Conservation (phyloP, 2,888 invertebrate species). For the Heteromurus nitidus region DNA sequence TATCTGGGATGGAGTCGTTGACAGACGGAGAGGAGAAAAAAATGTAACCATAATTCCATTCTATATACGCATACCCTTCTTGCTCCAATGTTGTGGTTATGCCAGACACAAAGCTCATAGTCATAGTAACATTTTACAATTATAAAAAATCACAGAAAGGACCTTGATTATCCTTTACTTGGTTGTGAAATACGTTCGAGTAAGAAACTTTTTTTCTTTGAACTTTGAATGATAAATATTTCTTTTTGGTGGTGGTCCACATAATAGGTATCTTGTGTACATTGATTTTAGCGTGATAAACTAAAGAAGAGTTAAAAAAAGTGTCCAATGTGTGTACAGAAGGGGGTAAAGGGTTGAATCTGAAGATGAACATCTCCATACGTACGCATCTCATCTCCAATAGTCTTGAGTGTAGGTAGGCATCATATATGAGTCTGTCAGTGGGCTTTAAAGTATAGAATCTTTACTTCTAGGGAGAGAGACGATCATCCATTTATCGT, state of each 20-base stretch:
- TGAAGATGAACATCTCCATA: background rate
- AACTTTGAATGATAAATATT: conserved; percentile 44
- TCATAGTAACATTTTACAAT: background rate
- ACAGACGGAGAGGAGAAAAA: too few species aligned
- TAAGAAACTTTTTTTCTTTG: background rate
- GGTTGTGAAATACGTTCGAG: conserved; percentile 9
- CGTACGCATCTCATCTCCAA: background rate
- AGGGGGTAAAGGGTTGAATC: conserved; percentile 4
- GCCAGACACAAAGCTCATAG: too few species aligned
- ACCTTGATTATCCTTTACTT: conserved; percentile 57
- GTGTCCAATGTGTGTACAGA: background rate
- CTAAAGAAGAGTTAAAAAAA: background rate
- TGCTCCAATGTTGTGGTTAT: background rate
- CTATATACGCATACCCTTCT: background rate
- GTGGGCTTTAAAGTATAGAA: background rate
- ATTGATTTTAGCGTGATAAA: conserved; percentile 21
- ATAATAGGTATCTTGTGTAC: conserved; percentile 50
- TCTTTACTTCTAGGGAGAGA: background rate
- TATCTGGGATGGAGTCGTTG: conserved; percentile 27
- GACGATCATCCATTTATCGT: too few species aligned
- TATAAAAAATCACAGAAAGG: conserved; percentile 14
- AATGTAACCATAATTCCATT: conserved; percentile 29
- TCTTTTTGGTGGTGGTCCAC: conserved; percentile 46
- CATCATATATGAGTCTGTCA: too few species aligned
- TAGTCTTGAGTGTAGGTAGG: too few species aligned